A percentile compares a stretch with the other conserved stretches of the same genome.
Evolutionary conservation across 2,797 vertebrate species (phyloP).

Genomic region (Myripristis murdjan): DNA sequence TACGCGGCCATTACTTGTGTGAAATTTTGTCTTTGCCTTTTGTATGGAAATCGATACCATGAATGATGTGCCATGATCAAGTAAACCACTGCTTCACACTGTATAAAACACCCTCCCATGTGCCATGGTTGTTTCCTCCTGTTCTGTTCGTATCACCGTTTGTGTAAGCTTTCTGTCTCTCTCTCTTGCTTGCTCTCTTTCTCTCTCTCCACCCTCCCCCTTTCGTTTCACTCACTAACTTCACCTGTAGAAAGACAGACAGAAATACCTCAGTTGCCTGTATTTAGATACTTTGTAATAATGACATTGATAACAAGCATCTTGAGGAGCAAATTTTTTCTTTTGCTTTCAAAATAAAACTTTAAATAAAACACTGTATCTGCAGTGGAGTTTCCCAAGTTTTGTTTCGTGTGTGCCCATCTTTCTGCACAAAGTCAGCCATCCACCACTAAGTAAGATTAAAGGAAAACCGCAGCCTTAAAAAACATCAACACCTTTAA

Average conservation of each 20-base stretch:
- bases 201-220: conserved; percentile 6
- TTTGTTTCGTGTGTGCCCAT: conserved; percentile 7
- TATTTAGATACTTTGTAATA: conserved; percentile 87
- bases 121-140: conserved; percentile 1
- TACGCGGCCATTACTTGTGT: conserved; percentile 16
- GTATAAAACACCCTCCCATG: conserved; percentile 14
- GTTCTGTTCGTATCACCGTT: conserved; percentile 27
- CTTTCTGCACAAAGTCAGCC: too few species aligned
- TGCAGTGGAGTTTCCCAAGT: conserved; percentile 14
- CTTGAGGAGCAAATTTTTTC: conserved; percentile 64
- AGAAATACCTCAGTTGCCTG: conserved; percentile 89
- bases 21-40: conserved; percentile 31
- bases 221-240: conserved; percentile 17
- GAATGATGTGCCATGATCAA: conserved; percentile 30
- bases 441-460: too few species aligned
- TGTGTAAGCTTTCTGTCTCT: conserved; percentile 26
- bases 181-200: conserved; percentile 19
- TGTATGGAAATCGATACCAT: conserved; percentile 32
- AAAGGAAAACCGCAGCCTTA: too few species aligned
- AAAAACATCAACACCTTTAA: too few species aligned
- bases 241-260: conserved; percentile 76
- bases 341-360: conserved; percentile 81
- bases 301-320: conserved; percentile 75
- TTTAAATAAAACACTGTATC: conserved; percentile 62
- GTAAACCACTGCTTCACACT: conserved; percentile 33